A percentile compares a stretch with the other conserved stretches of the same genome.
phyloP scores from a whole-genome alignment of 2,797 vertebrate species.

The Rallus crepitans region DNA sequence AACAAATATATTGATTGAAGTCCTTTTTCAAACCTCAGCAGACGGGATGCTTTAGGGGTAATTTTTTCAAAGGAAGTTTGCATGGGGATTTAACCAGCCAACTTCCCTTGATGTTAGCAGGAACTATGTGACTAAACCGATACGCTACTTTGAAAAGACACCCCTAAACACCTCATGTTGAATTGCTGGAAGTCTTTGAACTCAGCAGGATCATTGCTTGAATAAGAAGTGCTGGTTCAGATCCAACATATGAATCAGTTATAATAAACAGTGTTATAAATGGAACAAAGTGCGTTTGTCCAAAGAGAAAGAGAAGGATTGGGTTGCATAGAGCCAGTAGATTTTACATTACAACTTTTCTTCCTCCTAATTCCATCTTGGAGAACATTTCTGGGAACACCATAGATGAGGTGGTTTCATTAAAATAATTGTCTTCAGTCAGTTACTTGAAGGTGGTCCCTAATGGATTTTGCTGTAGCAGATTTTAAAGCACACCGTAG shows the following conservation, averaged over 20 bases:
- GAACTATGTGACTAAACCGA: conserved; percentile 20
- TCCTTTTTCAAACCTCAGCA: conserved; percentile 62
- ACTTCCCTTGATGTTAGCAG: conserved; percentile 64
- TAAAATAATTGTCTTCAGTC: background rate
- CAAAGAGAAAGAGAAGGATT: background rate
- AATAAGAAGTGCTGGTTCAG: conserved; percentile 28
- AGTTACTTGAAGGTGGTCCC: background rate
- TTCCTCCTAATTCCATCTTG: background rate
- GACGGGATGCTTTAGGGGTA: conserved; percentile 63
- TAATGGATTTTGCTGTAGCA: background rate
- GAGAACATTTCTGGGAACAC: background rate
- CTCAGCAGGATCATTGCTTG: conserved; percentile 27
- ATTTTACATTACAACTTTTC: background rate
- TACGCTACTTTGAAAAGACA: conserved; percentile 44
- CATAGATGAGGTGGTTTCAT: background rate
- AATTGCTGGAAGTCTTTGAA: conserved; percentile 55
- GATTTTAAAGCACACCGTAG: background rate
- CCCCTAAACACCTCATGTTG: conserved; percentile 40
- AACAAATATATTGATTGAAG: conserved; percentile 68
- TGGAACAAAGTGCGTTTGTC: background rate
- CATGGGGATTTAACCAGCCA: conserved; percentile 53
- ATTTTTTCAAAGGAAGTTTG: conserved; percentile 68
- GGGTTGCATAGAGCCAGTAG: background rate
- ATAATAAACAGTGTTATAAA: background rate
- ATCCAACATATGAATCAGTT: conserved; percentile 1